Percentiles rank a stretch among this genome's conserved stretches.
phyloP scores from a whole-genome alignment of 2,888 invertebrate genomes.

The Leptinotarsa haldemani region DNA sequence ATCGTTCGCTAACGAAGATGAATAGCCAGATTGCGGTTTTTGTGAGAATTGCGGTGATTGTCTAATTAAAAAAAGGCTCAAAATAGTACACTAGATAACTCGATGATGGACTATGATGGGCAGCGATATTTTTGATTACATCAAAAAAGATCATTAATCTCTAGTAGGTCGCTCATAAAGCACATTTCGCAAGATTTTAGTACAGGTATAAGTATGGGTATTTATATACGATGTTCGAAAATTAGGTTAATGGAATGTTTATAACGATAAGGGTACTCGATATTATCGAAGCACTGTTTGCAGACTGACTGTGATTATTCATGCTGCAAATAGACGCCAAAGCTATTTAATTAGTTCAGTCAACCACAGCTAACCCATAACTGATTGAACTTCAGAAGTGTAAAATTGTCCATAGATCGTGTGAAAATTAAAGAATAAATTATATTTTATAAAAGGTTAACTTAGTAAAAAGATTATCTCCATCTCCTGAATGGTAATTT shows the following conservation, averaged over 20 bases:
- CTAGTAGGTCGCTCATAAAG: not conserved
- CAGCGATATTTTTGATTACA: not conserved
- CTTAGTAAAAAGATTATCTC: no score
- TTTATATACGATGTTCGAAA: constrained; percentile 12
- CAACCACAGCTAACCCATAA: no score
- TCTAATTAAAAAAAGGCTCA: constrained; percentile 8
- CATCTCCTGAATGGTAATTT: no score
- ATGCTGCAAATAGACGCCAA: not conserved
- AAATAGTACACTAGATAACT: constrained; percentile 1
- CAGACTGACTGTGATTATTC: not conserved
- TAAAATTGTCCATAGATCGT: no score
- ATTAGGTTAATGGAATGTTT: constrained; percentile 11
- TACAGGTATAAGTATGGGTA: not conserved
- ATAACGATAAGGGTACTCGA: constrained; percentile 5
- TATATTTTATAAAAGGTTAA: no score
- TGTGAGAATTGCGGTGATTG: not conserved
- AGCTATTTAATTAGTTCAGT: not conserved
- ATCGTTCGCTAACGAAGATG: constrained; percentile 35
- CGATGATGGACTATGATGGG: not conserved
- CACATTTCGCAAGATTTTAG: constrained; percentile 11
- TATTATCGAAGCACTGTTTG: constrained; percentile 2
- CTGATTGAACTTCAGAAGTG: no score
- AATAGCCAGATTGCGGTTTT: constrained; percentile 24
- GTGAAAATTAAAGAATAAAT: no score
- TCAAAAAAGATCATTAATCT: constrained; percentile 10